Evolutionary conservation across 2,113 vertebrate genomes (phyloP), one percentile per base, ranked within the genome.

Genomic region (Tetraodon nigroviridis): DNA sequence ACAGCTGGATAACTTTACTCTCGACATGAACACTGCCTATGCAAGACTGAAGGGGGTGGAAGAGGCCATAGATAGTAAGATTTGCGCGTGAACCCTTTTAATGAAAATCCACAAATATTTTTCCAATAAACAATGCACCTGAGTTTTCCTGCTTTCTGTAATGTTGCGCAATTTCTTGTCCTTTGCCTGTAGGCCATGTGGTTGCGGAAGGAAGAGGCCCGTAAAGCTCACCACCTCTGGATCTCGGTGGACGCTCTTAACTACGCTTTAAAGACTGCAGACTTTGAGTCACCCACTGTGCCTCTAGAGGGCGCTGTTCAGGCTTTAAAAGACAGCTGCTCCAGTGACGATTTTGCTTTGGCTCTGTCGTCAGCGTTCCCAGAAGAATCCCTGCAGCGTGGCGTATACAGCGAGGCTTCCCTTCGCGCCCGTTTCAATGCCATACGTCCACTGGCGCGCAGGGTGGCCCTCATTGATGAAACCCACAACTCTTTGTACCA

Each of bases 181-280:
- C 24, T 46, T 46, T 5, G n/a, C 44, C 3, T 64, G 4, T 87
- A 98, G 96, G 94, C 76, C 95, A 97, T 0, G 92, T 93, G 0
- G 76, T 83, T 2, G 94, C 96, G 0, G 97, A 97, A 97, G 64
- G 95, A 98, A 52, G 92, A 92, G 67, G 95, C 95, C 15, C 90
- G 93, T 32, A 94, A 92, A 79, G 94, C 95, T 49, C 96, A 99
- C 61, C 92, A 93, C 72, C 90, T 99, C n/a, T 99, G 97, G 97
- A 93, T 98, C 0, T 95, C 96, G 0, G 92, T 99, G 4, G 97
- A 98, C 79, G 94, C 94, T 0, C 84, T 99, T 2, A 93, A 88
- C 61, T 94, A 91, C 68, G 88, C 91, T 48, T 73, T 99, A 73
- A 93, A 88, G 73, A 94, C 91, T 0, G 89, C 92, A 0, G 89